Conservation (phyloP, 2,113 vertebrate genomes). For the Salvelinus fontinalis region DNA sequence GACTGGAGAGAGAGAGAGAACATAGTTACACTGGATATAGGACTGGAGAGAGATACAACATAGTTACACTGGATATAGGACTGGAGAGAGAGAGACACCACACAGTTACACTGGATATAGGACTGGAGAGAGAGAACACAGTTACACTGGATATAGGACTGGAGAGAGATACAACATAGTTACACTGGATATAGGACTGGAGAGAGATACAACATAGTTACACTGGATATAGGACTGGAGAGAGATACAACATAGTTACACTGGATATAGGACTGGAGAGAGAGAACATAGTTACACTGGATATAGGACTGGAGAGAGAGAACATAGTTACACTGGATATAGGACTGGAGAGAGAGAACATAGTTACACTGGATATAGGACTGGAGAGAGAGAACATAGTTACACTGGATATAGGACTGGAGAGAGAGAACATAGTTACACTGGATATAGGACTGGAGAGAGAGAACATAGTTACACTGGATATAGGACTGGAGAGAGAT, state of each 20-base stretch:
- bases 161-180: constrained; percentile 45
- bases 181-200: constrained; percentile 98
- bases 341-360: background rate
- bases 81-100: too few relatives aligned
- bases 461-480: background rate
- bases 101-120: constrained; percentile 92
- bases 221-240: too few relatives aligned
- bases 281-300: constrained; percentile 42
- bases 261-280: too few relatives aligned
- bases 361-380: too few relatives aligned
- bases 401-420: constrained; percentile 89
- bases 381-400: too few relatives aligned
- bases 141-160: constrained; percentile 87
- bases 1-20: constrained; percentile 79
- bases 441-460: constrained; percentile 93
- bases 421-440: constrained; percentile 75
- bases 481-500: background rate
- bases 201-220: constrained; percentile 27
- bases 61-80: too few relatives aligned
- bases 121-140: constrained; percentile 74
- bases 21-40: too few relatives aligned
- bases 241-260: background rate
- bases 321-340: constrained; percentile 67
- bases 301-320: constrained; percentile 86
- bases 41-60: too few relatives aligned